These are phyloP conservation scores for Tetraneura akinire DNA, from an alignment of 1,140 invertebrate species.

Conservation along the genomic window DNA sequence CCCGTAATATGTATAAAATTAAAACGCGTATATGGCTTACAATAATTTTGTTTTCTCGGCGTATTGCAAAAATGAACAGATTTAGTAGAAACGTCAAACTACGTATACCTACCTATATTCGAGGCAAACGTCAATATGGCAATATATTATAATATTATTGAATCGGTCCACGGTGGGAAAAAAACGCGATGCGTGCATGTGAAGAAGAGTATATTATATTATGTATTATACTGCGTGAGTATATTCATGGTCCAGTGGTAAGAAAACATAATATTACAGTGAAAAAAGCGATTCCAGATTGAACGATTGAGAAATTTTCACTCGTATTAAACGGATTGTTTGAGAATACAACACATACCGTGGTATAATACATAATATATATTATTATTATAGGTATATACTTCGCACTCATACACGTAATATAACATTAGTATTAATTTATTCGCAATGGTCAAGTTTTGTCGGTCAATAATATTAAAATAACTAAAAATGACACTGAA, in stretches of 20 bases:
- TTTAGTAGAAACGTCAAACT: background rate
- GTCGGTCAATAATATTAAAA: background rate
- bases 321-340: background rate
- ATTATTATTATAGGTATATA: too few species aligned
- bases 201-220: too few species aligned
- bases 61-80: background rate
- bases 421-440: too few species aligned
- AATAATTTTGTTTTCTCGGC: too few species aligned
- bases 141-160: too few species aligned
- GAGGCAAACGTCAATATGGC: background rate
- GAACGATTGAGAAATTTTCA: background rate
- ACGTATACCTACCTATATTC: background rate
- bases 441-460: background rate
- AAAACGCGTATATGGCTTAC: too few species aligned
- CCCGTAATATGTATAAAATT: too few species aligned
- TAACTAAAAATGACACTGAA: background rate
- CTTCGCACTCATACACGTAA: too few species aligned
- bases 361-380: background rate
- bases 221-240: constrained; percentile 29
- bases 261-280: constrained; percentile 12
- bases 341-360: background rate
- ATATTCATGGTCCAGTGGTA: constrained; percentile 33
- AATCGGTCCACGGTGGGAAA: background rate
- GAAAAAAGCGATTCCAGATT: constrained; percentile 30
- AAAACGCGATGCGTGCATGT: background rate